phyloP scores from a whole-genome alignment of 2,797 vertebrate genomes.

The Anguilla obscura region DNA sequence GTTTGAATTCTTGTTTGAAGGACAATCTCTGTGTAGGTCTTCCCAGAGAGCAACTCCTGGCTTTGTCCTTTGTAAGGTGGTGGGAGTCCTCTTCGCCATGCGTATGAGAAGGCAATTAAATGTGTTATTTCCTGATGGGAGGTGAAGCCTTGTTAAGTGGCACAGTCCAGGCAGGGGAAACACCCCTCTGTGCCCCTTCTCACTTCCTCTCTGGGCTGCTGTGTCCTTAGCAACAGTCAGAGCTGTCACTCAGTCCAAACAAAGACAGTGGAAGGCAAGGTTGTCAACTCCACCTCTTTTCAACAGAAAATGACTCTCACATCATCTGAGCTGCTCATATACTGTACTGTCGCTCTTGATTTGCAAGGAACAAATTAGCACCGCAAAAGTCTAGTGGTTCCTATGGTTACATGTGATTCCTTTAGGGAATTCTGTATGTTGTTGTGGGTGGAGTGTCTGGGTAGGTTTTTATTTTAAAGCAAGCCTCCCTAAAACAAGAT shows the following conservation, averaged over 20 bases:
- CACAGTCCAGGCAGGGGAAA: background rate
- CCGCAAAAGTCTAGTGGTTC: background rate
- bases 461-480: background rate
- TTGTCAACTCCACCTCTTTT: background rate
- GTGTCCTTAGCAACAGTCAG: slow-evolving; percentile 15
- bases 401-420: background rate
- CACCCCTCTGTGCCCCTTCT: background rate
- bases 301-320: background rate
- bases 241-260: background rate
- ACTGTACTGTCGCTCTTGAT: background rate
- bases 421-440: background rate
- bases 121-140: background rate
- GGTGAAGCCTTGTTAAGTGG: background rate
- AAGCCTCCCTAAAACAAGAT: background rate
- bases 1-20: background rate
- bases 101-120: slow-evolving; percentile 3
- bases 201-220: background rate
- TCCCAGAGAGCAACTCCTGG: background rate
- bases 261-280: background rate
- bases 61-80: background rate
- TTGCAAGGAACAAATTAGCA: background rate
- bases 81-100: background rate
- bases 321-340: background rate
- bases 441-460: background rate
- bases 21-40: background rate